phyloP scores from a whole-genome alignment of 92 coral and sea anemone genomes.

The Palythoa grandis region DNA sequence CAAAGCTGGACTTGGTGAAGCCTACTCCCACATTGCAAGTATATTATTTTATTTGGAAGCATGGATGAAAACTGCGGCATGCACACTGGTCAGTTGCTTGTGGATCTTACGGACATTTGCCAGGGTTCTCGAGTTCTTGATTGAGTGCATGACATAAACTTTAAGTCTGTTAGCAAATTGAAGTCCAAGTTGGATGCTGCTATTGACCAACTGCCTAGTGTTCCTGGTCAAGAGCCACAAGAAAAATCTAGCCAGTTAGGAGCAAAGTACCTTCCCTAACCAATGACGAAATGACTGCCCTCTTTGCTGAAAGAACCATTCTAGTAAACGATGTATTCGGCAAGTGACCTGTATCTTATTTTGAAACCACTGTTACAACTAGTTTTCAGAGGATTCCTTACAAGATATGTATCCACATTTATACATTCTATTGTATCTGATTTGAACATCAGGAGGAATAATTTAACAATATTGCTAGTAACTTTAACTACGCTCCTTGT shows the following conservation, averaged over 20 bases:
- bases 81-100: conserved; percentile 22
- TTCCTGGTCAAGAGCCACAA: conserved; percentile 4
- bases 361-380: no score
- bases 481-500: no score
- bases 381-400: no score
- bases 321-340: no score
- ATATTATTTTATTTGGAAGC: conserved; percentile 21
- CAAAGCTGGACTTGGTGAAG: conserved; percentile 35
- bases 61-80: conserved; percentile 23
- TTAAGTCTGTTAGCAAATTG: conserved; percentile 20
- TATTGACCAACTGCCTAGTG: conserved; percentile 9
- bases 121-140: conserved; percentile 10
- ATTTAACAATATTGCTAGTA: no score
- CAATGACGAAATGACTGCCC: background rate
- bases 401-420: no score
- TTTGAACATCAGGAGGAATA: no score
- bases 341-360: no score
- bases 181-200: conserved; percentile 29
- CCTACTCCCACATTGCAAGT: conserved; percentile 34
- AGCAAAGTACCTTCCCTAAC: background rate
- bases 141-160: conserved; percentile 31
- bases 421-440: no score
- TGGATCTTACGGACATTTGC: conserved; percentile 26
- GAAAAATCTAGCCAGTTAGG: conserved; percentile 8
- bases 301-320: no score